phyloP scores from a whole-genome alignment of 2,113 vertebrate genomes.

The Pipa parva region DNA sequence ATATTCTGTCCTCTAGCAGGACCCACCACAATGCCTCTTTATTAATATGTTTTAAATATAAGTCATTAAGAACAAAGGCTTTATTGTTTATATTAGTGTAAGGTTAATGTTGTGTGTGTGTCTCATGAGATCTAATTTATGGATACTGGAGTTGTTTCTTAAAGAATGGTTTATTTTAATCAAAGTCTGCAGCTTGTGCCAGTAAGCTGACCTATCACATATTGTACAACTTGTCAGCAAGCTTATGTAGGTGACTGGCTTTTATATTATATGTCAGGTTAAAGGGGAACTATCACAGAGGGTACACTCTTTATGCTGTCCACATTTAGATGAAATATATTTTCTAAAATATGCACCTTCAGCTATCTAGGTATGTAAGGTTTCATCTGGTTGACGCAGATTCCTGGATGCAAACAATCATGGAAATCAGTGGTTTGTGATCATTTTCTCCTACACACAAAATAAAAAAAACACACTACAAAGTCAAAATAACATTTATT shows the following conservation, averaged over 20 bases:
- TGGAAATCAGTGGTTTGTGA: too few relatives aligned
- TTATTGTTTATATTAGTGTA: slow-evolving; percentile 8
- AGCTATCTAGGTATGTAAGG: too few relatives aligned
- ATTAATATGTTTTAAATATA: slow-evolving; percentile 1
- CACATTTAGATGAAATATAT: too few relatives aligned
- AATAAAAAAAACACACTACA: too few relatives aligned
- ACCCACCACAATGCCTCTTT: neutral
- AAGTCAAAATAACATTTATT: too few relatives aligned
- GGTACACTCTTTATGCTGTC: too few relatives aligned
- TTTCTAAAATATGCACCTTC: too few relatives aligned
- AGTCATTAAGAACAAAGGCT: slow-evolving; percentile 4
- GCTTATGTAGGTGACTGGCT: neutral
- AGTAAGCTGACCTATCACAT: neutral
- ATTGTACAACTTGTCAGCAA: neutral
- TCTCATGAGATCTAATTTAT: slow-evolving; percentile 21
- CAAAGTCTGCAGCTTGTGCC: neutral
- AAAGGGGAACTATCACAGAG: too few relatives aligned
- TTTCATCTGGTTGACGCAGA: too few relatives aligned
- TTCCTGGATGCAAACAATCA: too few relatives aligned
- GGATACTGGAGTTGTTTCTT: neutral
- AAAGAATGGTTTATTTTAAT: slow-evolving; percentile 18
- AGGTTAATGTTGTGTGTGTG: slow-evolving; percentile 6
- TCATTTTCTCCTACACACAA: too few relatives aligned
- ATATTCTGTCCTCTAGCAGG: neutral
- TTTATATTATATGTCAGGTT: neutral